Percentiles rank a stretch among this genome's conserved stretches.
These are phyloP conservation scores for Ranitomeya imitator DNA, from an alignment of 2,113 vertebrate genomes.

Conservation along the genomic window DNA sequence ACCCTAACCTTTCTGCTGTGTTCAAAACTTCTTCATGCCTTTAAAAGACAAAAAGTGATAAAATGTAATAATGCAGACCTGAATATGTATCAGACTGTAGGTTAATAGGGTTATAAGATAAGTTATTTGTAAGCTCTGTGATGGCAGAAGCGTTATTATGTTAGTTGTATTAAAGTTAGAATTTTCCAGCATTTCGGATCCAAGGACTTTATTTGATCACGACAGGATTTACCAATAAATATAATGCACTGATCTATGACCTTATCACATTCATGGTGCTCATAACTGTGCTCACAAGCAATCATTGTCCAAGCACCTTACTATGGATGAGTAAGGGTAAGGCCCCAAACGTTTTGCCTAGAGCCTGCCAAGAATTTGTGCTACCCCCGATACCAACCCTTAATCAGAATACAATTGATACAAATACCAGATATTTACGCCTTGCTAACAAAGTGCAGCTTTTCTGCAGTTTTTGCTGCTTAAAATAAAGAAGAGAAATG, in stretches of 20 bases:
- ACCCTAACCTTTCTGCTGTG: slow-evolving; percentile 54
- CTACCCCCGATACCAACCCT: not conserved
- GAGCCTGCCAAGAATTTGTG: not conserved
- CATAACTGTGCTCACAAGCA: not conserved
- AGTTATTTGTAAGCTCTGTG: not conserved
- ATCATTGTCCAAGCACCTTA: not conserved
- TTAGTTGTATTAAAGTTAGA: not conserved
- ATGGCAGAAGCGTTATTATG: not conserved
- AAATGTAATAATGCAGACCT: slow-evolving; percentile 22
- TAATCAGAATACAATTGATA: too few species aligned
- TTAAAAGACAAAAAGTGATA: slow-evolving; percentile 52
- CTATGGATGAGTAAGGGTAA: not conserved
- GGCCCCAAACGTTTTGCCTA: not conserved
- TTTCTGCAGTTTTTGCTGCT: too few species aligned
- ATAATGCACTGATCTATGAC: not conserved
- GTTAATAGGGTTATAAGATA: slow-evolving; percentile 39
- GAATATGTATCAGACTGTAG: not conserved
- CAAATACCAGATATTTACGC: too few species aligned
- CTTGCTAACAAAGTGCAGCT: too few species aligned
- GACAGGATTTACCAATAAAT: not conserved
- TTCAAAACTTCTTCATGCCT: slow-evolving; percentile 52
- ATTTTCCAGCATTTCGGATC: not conserved
- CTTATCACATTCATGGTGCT: not conserved
- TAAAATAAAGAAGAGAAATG: too few species aligned
- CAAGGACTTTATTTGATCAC: not conserved